Evolutionary conservation across 2,888 invertebrate genomes (phyloP).

Genomic region (Mesochorus sp.): DNA sequence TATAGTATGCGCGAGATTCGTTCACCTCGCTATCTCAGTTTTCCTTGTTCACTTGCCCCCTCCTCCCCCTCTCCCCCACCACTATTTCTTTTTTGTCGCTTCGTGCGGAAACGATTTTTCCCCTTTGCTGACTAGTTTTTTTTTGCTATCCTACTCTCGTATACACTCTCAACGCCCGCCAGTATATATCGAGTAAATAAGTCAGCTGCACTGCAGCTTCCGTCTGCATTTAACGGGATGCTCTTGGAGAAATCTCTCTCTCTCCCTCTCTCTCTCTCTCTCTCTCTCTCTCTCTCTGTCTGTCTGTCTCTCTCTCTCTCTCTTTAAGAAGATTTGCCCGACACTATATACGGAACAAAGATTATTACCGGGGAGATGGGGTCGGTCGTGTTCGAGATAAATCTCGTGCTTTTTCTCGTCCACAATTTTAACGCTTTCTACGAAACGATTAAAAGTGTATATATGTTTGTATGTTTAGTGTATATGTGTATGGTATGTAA

Average conservation of each 20-base stretch:
- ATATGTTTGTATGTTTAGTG: too few species aligned
- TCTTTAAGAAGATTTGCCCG: conserved; percentile 60
- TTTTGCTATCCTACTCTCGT: conserved; percentile 5
- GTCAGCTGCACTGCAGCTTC: conserved; percentile 50
- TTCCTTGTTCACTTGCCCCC: neutral
- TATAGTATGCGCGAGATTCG: neutral
- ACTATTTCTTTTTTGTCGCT: neutral
- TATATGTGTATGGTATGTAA: neutral
- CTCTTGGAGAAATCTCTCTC: conserved; percentile 17
- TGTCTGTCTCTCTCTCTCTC: neutral
- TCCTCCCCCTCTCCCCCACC: neutral
- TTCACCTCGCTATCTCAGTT: neutral
- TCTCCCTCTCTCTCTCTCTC: neutral
- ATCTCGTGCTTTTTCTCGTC: conserved; percentile 57
- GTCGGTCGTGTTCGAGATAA: conserved; percentile 47
- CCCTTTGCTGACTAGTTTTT: conserved; percentile 15
- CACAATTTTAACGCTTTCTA: conserved; percentile 53
- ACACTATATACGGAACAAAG: conserved; percentile 55
- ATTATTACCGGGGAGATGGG: conserved; percentile 58
- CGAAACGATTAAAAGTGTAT: neutral
- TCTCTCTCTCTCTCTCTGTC: neutral
- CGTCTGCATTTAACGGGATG: conserved; percentile 43
- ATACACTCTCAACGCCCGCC: neutral
- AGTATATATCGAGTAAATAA: conserved; percentile 53
- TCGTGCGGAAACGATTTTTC: conserved; percentile 37